Conservation (phyloP, 2,797 vertebrate genomes). For the Podarcis lilfordi region DNA sequence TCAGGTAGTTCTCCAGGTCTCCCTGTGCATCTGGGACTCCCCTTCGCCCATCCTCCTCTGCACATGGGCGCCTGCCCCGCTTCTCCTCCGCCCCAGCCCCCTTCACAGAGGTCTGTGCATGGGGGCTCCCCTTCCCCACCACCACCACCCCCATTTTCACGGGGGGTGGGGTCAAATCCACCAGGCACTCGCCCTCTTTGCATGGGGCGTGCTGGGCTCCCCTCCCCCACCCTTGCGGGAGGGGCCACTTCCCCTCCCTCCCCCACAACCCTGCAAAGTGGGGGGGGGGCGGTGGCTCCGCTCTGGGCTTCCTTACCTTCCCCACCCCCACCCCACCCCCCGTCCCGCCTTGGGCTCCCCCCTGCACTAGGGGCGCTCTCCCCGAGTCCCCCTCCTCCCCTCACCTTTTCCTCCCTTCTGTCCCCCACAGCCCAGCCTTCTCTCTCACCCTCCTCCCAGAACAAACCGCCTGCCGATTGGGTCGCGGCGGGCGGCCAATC, state of each 20-base stretch:
- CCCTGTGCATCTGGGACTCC: background rate
- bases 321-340: background rate
- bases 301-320: too few relatives aligned
- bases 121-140: background rate
- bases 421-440: conserved; percentile 25
- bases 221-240: background rate
- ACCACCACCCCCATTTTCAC: background rate
- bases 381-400: background rate
- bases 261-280: background rate
- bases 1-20: background rate
- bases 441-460: conserved; percentile 5
- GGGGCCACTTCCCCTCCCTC: background rate
- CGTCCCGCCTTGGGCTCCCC: background rate
- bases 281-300: background rate
- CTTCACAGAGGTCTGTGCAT: background rate
- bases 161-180: background rate
- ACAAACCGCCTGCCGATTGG: conserved; percentile 22
- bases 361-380: conserved; percentile 20
- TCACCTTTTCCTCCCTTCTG: conserved; percentile 12
- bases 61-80: background rate
- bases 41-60: background rate
- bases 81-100: background rate
- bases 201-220: background rate
- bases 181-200: background rate
- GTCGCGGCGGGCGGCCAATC: background rate